Conservation (phyloP, 2,888 invertebrate genomes). For the Blastobasis lacticolella region DNA sequence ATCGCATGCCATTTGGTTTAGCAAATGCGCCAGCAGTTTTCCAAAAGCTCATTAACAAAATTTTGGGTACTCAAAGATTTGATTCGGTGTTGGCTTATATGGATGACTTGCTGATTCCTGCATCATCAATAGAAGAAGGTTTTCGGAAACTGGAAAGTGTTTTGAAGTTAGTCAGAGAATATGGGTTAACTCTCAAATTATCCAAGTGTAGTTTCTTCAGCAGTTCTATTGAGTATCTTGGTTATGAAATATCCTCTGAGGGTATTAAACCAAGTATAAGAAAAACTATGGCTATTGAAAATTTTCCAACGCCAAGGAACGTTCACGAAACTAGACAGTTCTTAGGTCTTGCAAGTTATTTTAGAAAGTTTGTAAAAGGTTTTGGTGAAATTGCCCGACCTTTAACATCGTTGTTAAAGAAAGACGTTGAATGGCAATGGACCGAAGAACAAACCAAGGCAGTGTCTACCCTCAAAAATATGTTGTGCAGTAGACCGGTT, state of each 20-base stretch:
- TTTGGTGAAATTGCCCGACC: conserved; percentile 16
- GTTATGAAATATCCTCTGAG: conserved; percentile 14
- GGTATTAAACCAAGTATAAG: conserved; percentile 11
- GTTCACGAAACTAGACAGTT: conserved; percentile 18
- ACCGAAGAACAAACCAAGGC: conserved; percentile 2
- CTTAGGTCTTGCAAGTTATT: conserved; percentile 17
- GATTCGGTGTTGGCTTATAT: neutral
- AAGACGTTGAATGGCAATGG: conserved; percentile 13
- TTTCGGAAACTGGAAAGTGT: conserved; percentile 6
- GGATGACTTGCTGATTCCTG: neutral
- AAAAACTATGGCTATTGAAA: conserved; percentile 10
- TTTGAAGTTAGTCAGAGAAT: conserved; percentile 6
- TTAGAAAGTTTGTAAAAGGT: conserved; percentile 15
- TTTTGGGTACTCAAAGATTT: neutral
- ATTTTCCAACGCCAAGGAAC: conserved; percentile 12
- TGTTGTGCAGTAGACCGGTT: conserved; percentile 13
- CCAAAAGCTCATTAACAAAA: neutral
- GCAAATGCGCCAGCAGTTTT: conserved; percentile 1
- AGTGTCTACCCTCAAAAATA: conserved; percentile 4
- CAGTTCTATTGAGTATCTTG: conserved; percentile 11
- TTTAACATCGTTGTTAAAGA: conserved; percentile 12
- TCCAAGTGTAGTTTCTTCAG: conserved; percentile 14
- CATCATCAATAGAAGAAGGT: neutral
- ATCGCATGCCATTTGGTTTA: conserved; percentile 1
- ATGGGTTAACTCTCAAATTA: conserved; percentile 12